phyloP scores from a whole-genome alignment of 2,113 vertebrate species.

The Pomatorhinus ruficollis region DNA sequence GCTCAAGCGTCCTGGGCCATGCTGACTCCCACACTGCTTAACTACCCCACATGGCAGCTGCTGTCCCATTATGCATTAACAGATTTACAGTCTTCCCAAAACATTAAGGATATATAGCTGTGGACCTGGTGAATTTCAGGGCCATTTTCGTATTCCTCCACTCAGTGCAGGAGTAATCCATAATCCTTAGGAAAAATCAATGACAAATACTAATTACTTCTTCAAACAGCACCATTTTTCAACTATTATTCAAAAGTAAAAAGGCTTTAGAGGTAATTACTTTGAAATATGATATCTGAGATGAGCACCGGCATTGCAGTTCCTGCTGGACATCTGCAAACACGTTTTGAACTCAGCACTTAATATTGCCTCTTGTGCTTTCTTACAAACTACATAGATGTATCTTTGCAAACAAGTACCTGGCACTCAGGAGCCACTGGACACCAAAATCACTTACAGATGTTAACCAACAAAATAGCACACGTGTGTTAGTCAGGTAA shows the following conservation, averaged over 20 bases:
- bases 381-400: neutral
- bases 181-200: neutral
- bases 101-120: neutral
- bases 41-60: fast-evolving
- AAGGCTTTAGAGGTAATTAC: slow-evolving; percentile 8
- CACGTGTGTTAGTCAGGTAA: fast-evolving
- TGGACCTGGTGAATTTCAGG: neutral
- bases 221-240: neutral
- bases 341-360: neutral
- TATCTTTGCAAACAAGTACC: neutral
- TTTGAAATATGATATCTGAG: neutral
- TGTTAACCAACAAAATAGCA: neutral
- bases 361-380: neutral
- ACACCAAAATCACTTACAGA: neutral
- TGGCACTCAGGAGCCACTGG: neutral
- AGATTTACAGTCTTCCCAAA: neutral
- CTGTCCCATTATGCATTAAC: neutral
- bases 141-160: neutral
- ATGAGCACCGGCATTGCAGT: neutral
- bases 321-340: neutral
- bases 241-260: slow-evolving; percentile 1
- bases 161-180: neutral
- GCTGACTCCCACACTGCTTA: fast-evolving
- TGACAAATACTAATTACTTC: slow-evolving; percentile 13
- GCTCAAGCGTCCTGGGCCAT: neutral